These are phyloP conservation scores for Pseudococcus longispinus DNA, from an alignment of 2,888 invertebrate genomes.

Conservation along the genomic window DNA sequence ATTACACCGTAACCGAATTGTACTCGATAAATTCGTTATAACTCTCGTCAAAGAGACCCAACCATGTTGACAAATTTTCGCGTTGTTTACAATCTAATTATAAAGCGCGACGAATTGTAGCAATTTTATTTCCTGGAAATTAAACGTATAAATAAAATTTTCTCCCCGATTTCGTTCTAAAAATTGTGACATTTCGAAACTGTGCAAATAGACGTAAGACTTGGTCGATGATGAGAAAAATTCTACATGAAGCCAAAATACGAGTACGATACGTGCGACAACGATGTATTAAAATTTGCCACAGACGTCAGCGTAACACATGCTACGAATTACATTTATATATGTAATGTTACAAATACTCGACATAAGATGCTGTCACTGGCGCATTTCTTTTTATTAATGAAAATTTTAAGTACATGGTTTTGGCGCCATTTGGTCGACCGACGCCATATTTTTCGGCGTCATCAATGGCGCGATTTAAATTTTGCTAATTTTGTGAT, in stretches of 20 bases:
- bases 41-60: background rate
- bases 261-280: background rate
- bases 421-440: constrained; percentile 17
- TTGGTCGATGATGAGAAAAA: background rate
- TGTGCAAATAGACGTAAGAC: background rate
- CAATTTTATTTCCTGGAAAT: constrained; percentile 1
- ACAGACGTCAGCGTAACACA: constrained; percentile 20
- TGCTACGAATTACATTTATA: constrained; percentile 29
- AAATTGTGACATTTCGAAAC: background rate
- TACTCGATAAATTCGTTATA: background rate
- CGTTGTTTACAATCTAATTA: constrained; percentile 3
- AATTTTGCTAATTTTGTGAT: background rate
- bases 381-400: constrained; percentile 28
- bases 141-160: constrained; percentile 4
- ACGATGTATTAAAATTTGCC: constrained; percentile 33
- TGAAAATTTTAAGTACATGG: constrained; percentile 2
- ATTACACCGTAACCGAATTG: background rate
- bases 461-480: background rate
- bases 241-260: background rate
- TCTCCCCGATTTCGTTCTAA: background rate
- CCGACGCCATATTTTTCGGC: background rate
- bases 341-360: background rate
- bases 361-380: constrained; percentile 28
- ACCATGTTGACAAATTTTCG: background rate
- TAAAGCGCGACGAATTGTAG: background rate